phyloP scores from a whole-genome alignment of 2,797 vertebrate genomes.

The Malacoraja senta region DNA sequence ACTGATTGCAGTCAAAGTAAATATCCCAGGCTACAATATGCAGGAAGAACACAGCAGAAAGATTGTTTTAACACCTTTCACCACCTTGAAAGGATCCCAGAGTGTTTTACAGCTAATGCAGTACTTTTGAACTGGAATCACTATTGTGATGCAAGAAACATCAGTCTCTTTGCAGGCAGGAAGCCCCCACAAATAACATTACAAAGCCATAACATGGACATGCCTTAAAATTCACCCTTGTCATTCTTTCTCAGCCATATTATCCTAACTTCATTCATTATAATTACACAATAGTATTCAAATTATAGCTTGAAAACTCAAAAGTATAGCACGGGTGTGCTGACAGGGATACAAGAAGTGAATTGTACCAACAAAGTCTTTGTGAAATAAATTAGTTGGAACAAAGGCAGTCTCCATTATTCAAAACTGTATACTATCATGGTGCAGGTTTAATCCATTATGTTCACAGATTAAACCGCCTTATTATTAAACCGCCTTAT shows the following conservation, averaged over 20 bases:
- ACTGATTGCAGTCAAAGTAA: too few relatives aligned
- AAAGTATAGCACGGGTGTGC: neutral
- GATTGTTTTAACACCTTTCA: neutral
- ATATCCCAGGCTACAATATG: too few relatives aligned
- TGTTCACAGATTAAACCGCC: neutral
- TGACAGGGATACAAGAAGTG: neutral
- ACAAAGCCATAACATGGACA: too few relatives aligned
- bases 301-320: neutral
- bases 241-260: neutral
- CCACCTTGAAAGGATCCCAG: neutral
- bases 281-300: neutral
- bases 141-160: too few relatives aligned
- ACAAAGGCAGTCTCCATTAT: neutral
- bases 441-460: neutral
- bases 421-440: neutral
- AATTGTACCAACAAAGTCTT: neutral
- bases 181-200: too few relatives aligned
- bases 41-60: too few relatives aligned
- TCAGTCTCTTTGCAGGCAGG: too few relatives aligned
- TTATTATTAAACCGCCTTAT: too few relatives aligned
- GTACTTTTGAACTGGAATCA: neutral
- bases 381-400: neutral
- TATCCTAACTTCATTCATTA: neutral
- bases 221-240: neutral
- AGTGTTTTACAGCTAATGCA: neutral